phyloP scores from a whole-genome alignment of 1,140 invertebrate species.

The Diabrotica virgifera region DNA sequence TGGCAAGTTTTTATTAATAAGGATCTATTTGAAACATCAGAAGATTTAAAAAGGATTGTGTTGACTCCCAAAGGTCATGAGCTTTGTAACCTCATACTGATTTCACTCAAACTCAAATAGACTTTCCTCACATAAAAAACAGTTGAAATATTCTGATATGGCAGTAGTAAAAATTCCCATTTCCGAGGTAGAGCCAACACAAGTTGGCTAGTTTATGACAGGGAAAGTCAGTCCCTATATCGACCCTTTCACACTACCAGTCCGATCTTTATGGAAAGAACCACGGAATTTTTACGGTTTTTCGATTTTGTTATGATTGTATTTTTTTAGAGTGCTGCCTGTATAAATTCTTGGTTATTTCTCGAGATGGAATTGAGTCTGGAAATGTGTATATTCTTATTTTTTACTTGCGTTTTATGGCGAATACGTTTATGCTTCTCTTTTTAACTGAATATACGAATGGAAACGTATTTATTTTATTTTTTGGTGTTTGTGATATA shows the following conservation, averaged over 20 bases:
- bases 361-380: neutral
- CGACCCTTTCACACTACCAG: slow-evolving; percentile 5
- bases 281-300: slow-evolving; percentile 22
- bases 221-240: neutral
- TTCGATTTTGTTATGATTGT: slow-evolving; percentile 23
- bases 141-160: slow-evolving; percentile 9
- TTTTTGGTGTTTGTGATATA: too few relatives aligned
- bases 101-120: slow-evolving; percentile 11
- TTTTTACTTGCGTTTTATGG: neutral
- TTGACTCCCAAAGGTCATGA: too few relatives aligned
- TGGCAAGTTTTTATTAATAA: too few relatives aligned
- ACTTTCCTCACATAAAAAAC: slow-evolving; percentile 13
- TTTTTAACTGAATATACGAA: too few relatives aligned
- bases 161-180: slow-evolving; percentile 22
- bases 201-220: slow-evolving; percentile 20
- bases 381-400: neutral
- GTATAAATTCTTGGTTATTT: neutral
- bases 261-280: slow-evolving; percentile 21
- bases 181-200: slow-evolving; percentile 13
- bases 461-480: too few relatives aligned
- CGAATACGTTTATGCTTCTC: neutral
- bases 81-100: neutral
- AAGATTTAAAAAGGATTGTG: too few relatives aligned
- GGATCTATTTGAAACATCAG: too few relatives aligned
- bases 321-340: slow-evolving; percentile 12